Conservation (phyloP, 2,113 vertebrate genomes). For the Willisornis vidua region DNA sequence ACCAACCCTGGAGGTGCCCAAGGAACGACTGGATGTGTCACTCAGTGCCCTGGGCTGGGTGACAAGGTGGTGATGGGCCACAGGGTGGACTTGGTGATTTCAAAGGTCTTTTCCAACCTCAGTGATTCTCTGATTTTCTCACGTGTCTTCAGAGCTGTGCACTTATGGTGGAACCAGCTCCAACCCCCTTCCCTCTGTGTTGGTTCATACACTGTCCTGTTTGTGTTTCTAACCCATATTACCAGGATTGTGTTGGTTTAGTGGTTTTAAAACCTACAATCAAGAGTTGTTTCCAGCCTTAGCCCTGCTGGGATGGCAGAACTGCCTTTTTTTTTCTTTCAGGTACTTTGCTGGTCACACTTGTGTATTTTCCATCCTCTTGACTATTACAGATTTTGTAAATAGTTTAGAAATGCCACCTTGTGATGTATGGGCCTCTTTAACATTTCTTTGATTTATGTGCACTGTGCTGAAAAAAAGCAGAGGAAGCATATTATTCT, state of each 20-base stretch:
- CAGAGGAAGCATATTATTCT: slow-evolving; percentile 85
- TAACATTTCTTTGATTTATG: slow-evolving; percentile 87
- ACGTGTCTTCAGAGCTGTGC: slow-evolving; percentile 64
- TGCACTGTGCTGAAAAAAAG: slow-evolving; percentile 76
- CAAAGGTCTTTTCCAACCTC: background rate
- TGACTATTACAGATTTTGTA: slow-evolving; percentile 76
- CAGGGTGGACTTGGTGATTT: background rate
- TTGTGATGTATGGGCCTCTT: slow-evolving; percentile 81
- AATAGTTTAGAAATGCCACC: slow-evolving; percentile 82
- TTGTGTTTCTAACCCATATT: slow-evolving; percentile 60
- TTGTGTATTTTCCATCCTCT: slow-evolving; percentile 53
- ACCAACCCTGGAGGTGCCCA: background rate
- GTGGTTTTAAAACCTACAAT: slow-evolving; percentile 67
- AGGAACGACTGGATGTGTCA: background rate
- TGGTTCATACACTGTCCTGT: slow-evolving; percentile 28
- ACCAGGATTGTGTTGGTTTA: slow-evolving; percentile 64
- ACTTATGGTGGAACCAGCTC: slow-evolving; percentile 72
- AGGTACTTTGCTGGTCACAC: slow-evolving; percentile 53
- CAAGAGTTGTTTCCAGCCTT: slow-evolving; percentile 71
- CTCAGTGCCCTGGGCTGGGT: background rate
- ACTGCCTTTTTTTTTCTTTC: slow-evolving; percentile 32
- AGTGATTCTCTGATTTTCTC: background rate
- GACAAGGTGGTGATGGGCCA: background rate
- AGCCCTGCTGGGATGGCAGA: slow-evolving; percentile 65
- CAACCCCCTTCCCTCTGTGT: slow-evolving; percentile 74